Evolutionary conservation across 2,888 invertebrate genomes (phyloP).

Genomic region (Sinopyrophorus schimmeli): DNA sequence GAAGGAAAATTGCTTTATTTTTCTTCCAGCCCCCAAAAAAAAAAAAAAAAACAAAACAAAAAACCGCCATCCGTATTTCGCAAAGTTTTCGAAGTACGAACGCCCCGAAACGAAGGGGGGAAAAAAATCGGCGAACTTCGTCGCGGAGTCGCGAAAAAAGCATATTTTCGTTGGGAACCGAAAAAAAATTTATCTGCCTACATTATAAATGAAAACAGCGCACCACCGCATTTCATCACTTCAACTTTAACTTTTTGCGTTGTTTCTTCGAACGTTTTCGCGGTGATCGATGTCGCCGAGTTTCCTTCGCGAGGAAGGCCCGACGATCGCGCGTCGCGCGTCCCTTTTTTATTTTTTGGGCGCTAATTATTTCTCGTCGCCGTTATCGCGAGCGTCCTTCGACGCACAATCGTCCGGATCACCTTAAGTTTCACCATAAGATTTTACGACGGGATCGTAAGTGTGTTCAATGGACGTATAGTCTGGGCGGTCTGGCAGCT

Average conservation of each 20-base stretch:
- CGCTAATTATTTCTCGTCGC: no score
- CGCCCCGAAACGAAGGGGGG: no score
- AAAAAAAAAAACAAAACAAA: no score
- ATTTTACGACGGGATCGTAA: constrained; percentile 21
- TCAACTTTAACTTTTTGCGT: constrained; percentile 6
- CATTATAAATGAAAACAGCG: constrained; percentile 13
- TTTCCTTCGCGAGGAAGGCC: constrained; percentile 9
- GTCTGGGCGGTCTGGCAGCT: constrained; percentile 24
- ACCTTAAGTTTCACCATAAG: constrained; percentile 19
- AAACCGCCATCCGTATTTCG: no score
- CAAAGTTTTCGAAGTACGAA: no score
- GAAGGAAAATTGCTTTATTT: no score
- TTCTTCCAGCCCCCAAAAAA: no score
- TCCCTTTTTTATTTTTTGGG: neutral
- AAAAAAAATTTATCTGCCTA: no score
- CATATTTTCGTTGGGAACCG: no score
- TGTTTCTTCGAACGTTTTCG: constrained; percentile 5
- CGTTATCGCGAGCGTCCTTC: constrained; percentile 8
- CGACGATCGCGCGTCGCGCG: constrained; percentile 3
- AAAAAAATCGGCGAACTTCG: no score
- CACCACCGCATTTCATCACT: constrained; percentile 5
- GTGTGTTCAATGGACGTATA: constrained; percentile 25
- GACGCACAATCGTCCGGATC: constrained; percentile 17
- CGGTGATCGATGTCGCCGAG: constrained; percentile 9
- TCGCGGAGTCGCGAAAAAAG: no score